Base-by-base conservation (phyloP, 2,797 vertebrate genomes). In the Gila robusta region DNA sequence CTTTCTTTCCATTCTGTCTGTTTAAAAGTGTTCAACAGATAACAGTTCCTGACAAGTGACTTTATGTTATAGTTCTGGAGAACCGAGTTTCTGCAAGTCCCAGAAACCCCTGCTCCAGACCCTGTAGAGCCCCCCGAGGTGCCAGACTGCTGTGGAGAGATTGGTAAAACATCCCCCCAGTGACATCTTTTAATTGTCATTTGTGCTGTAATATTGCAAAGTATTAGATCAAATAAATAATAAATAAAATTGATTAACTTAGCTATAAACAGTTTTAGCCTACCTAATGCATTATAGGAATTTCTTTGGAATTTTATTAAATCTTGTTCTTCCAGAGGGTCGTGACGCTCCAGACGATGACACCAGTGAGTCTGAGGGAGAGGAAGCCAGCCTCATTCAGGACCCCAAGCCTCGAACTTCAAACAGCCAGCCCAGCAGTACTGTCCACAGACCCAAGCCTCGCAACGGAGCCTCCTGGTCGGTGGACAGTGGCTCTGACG, bases 71-170 rank as follows among this genome's bases (percentile, higher is more conserved):
- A 99, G 98, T 99, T 99, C 91, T 99, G 98, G 98, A 97, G 98
- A 87, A 99, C 98, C 96, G 98, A 99, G 91, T 99, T 99, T 91
- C 95, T 99, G 83, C 98, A 99, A 92, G 98, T 99, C 87, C 98
- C 98, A 69, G 98, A 99, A 95, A 99, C 98, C 26, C 98, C 98
- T 47, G 98, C 98, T 91, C 98, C 97, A 1, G 96, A 98, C 89
- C 96, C 97, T 0, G 91, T 92, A 0, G 98, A 99, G 92, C 94
- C 93, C 70, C 92, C 96, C 0, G 98, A 99, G 35, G 96, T 97
- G 89, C 94, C 97, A 2, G 98, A 99, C 88, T 97, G 97, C 90
- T 97, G 96, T 80, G 93, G 92, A 28, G 98, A 98, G 85, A 96
- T 99, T 39, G 98, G 98, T 98, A 96, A 92, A 21, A 92, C 72